Percentiles rank a stretch among this genome's conserved stretches.
These are phyloP conservation scores for Bubo bubo DNA, from an alignment of 2,113 vertebrate species.

Conservation along the genomic window DNA sequence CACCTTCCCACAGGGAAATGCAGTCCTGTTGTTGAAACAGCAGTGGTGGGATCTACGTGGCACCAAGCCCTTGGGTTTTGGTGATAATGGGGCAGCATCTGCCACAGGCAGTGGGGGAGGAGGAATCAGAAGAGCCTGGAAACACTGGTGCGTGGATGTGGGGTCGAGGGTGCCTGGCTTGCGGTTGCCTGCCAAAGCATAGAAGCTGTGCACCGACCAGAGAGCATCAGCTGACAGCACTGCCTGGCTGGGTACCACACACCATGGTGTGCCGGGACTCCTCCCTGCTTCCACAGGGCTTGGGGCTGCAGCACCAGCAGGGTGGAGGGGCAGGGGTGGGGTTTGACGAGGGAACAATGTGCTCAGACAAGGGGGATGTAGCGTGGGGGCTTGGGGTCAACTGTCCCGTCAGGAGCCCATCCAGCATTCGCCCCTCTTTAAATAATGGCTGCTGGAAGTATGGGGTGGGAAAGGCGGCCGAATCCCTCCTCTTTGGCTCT, in stretches of 20 bases:
- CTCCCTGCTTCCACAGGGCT: fast-evolving
- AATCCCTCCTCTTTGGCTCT: neutral
- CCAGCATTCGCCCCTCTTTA: fast-evolving
- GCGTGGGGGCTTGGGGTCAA: neutral
- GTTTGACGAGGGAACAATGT: fast-evolving
- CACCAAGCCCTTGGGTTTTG: neutral
- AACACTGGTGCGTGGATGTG: neutral
- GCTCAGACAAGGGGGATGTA: fast-evolving
- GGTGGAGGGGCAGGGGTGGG: fast-evolving
- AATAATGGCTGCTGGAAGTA: neutral
- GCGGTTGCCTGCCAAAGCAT: fast-evolving
- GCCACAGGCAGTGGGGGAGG: neutral
- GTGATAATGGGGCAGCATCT: neutral
- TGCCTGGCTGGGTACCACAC: too few species aligned
- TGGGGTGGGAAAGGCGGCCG: fast-evolving
- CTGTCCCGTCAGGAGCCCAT: neutral
- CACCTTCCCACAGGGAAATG: neutral
- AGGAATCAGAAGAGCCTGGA: neutral
- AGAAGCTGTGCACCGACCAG: neutral
- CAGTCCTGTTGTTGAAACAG: neutral
- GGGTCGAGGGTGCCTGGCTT: neutral
- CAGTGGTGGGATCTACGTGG: fast-evolving
- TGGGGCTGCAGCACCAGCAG: neutral
- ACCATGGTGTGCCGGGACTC: fast-evolving
- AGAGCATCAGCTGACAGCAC: fast-evolving